phyloP scores from a whole-genome alignment of 1,140 invertebrate species.

The Apocrypta bakeri region DNA sequence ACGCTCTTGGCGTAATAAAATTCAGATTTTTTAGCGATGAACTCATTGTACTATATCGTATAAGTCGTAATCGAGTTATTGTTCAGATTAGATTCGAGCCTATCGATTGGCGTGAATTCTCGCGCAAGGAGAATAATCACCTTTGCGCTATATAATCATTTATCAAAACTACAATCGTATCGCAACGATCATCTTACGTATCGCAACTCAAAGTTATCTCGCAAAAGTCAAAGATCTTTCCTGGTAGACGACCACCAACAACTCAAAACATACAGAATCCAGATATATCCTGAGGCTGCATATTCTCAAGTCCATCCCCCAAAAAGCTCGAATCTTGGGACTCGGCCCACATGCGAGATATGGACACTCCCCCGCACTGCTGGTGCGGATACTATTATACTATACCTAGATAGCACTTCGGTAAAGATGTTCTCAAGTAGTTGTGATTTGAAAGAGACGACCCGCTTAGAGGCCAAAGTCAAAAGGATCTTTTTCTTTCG shows the following conservation, averaged over 20 bases:
- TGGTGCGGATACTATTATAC: too few species aligned
- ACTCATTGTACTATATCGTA: too few species aligned
- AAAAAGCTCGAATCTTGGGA: not conserved
- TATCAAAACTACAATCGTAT: too few species aligned
- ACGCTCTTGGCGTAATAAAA: too few species aligned
- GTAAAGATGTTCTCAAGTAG: not conserved
- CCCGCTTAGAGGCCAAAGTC: conserved; percentile 5
- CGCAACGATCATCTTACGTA: too few species aligned
- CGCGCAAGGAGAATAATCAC: too few species aligned
- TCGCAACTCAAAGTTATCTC: too few species aligned
- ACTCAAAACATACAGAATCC: not conserved
- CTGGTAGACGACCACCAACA: not conserved
- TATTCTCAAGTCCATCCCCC: not conserved
- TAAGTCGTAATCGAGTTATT: too few species aligned
- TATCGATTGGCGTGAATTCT: too few species aligned
- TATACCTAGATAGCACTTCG: not conserved
- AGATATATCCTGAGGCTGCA: not conserved
- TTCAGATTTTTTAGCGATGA: too few species aligned
- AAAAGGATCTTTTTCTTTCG: not conserved
- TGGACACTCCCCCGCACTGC: not conserved
- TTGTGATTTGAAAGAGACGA: not conserved
- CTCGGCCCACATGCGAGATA: not conserved
- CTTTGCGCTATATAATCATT: too few species aligned
- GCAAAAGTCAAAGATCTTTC: not conserved
- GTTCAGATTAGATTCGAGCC: too few species aligned